These are phyloP conservation scores for Sus cebifrons DNA, from an alignment of 2,797 vertebrate species.

Conservation along the genomic window DNA sequence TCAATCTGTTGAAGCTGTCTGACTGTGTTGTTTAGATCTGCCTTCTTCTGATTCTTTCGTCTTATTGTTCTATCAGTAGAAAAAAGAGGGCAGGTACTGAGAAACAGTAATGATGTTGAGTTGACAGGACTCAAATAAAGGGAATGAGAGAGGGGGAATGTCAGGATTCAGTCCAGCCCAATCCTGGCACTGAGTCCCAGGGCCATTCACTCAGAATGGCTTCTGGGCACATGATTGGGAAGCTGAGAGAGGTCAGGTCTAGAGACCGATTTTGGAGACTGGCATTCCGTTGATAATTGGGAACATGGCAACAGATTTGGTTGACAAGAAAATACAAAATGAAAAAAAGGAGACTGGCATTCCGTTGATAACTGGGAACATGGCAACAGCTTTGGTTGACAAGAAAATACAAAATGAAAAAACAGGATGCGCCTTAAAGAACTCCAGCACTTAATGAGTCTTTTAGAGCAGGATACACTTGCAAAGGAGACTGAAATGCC, in stretches of 20 bases:
- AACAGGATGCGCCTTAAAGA: background rate
- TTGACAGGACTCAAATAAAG: background rate
- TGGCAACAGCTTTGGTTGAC: accelerated
- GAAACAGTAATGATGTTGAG: background rate
- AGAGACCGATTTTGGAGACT: background rate
- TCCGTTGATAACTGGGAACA: background rate
- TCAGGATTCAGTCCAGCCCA: background rate
- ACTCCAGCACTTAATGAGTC: background rate
- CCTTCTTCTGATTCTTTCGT: background rate
- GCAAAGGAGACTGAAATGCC: constrained; percentile 1
- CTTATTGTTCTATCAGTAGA: background rate
- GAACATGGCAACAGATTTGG: background rate
- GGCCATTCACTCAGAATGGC: background rate
- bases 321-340: background rate
- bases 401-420: background rate
- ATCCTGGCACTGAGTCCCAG: background rate
- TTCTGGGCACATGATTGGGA: background rate
- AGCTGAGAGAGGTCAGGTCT: background rate
- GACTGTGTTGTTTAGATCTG: no score
- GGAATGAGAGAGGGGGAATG: accelerated
- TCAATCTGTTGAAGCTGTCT: background rate
- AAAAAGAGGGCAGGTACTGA: background rate
- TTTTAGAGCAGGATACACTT: background rate
- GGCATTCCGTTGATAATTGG: background rate
- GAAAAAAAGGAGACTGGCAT: accelerated